These are phyloP conservation scores for Nicator chloris DNA, from an alignment of 2,113 vertebrate genomes.

Conservation along the genomic window DNA sequence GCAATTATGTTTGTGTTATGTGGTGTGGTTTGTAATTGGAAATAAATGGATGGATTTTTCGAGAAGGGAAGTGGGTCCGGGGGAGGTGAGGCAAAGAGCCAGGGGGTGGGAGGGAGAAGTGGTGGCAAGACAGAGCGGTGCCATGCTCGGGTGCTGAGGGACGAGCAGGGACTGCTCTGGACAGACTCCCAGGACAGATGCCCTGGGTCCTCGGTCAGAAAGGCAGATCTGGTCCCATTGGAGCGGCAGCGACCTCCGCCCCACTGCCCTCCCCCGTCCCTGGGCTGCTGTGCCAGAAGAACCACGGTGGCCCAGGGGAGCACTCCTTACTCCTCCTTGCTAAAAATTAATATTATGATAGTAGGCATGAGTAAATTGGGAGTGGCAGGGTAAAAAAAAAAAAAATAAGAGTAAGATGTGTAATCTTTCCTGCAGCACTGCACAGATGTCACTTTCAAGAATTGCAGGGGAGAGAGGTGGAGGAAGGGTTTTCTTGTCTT, in stretches of 20 bases:
- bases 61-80: not conserved
- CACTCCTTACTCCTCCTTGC: not conserved
- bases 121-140: not conserved
- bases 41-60: slow-evolving; percentile 70
- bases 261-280: not conserved
- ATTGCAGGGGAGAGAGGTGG: slow-evolving; percentile 14
- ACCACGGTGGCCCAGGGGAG: not conserved
- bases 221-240: not conserved
- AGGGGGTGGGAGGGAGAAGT: not conserved
- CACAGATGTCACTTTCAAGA: slow-evolving; percentile 49
- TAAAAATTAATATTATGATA: slow-evolving; percentile 19
- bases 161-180: not conserved
- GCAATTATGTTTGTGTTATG: slow-evolving; percentile 78
- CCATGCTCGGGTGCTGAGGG: not conserved
- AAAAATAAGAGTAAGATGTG: not conserved
- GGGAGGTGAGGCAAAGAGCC: not conserved
- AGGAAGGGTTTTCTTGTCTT: slow-evolving; percentile 24
- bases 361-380: slow-evolving; percentile 37
- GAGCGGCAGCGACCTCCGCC: not conserved
- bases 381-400: slow-evolving; percentile 41
- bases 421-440: slow-evolving; percentile 38
- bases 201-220: not conserved
- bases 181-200: accelerated
- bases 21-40: slow-evolving; percentile 74
- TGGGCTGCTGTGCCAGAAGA: not conserved